Conservation (phyloP, 2,113 vertebrate species). For the Phasianus colchicus region DNA sequence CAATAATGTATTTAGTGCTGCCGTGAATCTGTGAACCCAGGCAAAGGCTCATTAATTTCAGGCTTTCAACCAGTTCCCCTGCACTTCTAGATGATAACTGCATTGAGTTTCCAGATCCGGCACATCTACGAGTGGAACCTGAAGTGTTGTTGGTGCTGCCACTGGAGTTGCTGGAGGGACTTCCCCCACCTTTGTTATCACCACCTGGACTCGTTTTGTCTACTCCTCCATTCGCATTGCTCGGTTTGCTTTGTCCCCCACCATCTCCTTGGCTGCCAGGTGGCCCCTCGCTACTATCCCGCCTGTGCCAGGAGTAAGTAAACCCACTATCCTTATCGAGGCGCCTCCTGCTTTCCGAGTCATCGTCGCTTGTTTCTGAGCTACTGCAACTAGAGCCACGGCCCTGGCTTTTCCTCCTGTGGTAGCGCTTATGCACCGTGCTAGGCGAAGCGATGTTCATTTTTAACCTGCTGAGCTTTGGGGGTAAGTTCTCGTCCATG, state of each 20-base stretch:
- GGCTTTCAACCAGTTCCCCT: slow-evolving; percentile 91
- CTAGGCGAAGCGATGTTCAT: slow-evolving; percentile 95
- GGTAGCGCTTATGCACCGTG: slow-evolving; percentile 91
- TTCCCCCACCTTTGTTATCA: slow-evolving; percentile 80
- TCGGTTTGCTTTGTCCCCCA: slow-evolving; percentile 84
- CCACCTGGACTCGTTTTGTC: slow-evolving; percentile 84
- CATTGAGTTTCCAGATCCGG: slow-evolving; percentile 68
- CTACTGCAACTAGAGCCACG: slow-evolving; percentile 96
- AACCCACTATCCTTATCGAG: slow-evolving; percentile 92
- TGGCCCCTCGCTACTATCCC: slow-evolving; percentile 94
- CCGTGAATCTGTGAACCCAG: slow-evolving; percentile 89
- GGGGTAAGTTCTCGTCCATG: slow-evolving; percentile 93
- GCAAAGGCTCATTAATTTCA: slow-evolving; percentile 94
- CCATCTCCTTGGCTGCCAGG: slow-evolving; percentile 91
- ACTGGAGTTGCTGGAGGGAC: slow-evolving; percentile 81
- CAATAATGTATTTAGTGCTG: slow-evolving; percentile 84
- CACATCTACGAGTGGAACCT: slow-evolving; percentile 81
- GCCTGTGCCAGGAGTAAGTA: slow-evolving; percentile 89
- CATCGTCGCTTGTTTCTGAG: slow-evolving; percentile 96
- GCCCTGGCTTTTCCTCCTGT: slow-evolving; percentile 93
- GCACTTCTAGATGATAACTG: slow-evolving; percentile 76
- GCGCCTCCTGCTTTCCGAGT: slow-evolving; percentile 92
- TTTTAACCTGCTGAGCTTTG: slow-evolving; percentile 94
- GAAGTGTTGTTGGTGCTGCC: slow-evolving; percentile 80
- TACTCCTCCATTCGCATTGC: slow-evolving; percentile 76